Base-by-base conservation (phyloP, 2,113 vertebrate genomes). In the Cyphomyrus discorhynchus region DNA sequence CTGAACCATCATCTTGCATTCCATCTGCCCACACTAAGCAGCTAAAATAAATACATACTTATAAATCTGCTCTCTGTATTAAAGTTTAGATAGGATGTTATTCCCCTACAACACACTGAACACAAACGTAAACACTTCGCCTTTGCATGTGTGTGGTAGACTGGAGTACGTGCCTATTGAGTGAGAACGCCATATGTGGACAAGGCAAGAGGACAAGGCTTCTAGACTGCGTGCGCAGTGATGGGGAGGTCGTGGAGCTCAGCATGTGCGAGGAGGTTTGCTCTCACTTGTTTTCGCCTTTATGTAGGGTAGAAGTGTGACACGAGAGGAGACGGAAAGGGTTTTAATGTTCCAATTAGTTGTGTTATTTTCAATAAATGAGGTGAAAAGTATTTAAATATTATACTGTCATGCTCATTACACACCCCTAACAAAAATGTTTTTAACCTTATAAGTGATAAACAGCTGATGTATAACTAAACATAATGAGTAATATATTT, bases 91-190 rank as follows among this genome's bases (percentile, higher is more conserved):
- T n/a, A 24, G n/a, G 42, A 46, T 47, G 19, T 39, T 77, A 17
- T 42, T 80, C 35, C 35, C 31, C 46, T 86, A 27, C 47, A 19
- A 42, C 17, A 21, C 24, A 27, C 21, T 21, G 47, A 27, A 13
- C 24, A 27, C 21, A 86, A 86, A 24, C 42, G 27, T 66, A 66
- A 89, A 88, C 56, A 91, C 49, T 52, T n/a, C 39, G 35, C 91
- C 46, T 56, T 84, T 92, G 86, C 91, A 89, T 90, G 90, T 89
- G 92, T 58, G 88, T 92, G 90, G 6, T 93, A 99, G 98, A 97
- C 47, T 99, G 98, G 98, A 99, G 98, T 62, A 96, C 96, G 0
- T 99, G 98, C 94, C 97, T 97, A 93, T 95, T 99, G 93, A 96
- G 94, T 91, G 97, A 97, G 93, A 96, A 96, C 0, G 96, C 97